Base-by-base conservation (phyloP, 2,888 invertebrate genomes). In the Malachius bipustulatus region DNA sequence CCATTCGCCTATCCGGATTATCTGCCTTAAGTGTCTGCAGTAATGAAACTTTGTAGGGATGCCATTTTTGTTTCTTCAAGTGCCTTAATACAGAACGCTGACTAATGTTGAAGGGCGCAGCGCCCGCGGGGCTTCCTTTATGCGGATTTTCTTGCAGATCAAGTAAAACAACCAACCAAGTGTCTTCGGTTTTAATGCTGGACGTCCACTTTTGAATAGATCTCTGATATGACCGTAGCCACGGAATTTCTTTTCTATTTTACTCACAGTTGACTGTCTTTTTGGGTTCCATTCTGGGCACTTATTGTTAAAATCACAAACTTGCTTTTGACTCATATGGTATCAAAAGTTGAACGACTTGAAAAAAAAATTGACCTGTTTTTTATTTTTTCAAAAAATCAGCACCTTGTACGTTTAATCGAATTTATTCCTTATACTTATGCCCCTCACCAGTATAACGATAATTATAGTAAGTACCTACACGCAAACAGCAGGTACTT, bases 21-120 rank as follows among this genome's bases (percentile, higher is more conserved):
- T 19, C 24, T 19, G 6, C 24, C 6, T 19, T 19, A 19, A 19
- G 24, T 6, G n/a, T n/a, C n/a, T 19, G 24, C n/a, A 19, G 24
- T n/a, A 19, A 19, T 19, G 24, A 19, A 19, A 19, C 6, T 19
- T 19, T 19, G 24, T 19, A 19, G 24, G 24, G 24, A 8, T 19
- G 24, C 24, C 24, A 19, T 19, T n/a, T 19, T n/a, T 19, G 24
- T 19, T 19, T n/a, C 24, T 19, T 19, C 24, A 19, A 19, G 24
- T 6, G 6, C n/a, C 24, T 19, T 19, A 19, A 8, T 19, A 19
- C 24, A 19, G 24, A 19, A 19, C 24, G 6, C 24, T 19, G 24
- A 19, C 24, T 19, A n/a, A 19, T n/a, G n/a, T 19, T n/a, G n/a
- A 19, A 19, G 24, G 6, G 6, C 24, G 24, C 24, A 19, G 24